These are phyloP conservation scores for Parazoanthus darwini DNA, from an alignment of 92 coral and sea anemone genomes.

Conservation along the genomic window DNA sequence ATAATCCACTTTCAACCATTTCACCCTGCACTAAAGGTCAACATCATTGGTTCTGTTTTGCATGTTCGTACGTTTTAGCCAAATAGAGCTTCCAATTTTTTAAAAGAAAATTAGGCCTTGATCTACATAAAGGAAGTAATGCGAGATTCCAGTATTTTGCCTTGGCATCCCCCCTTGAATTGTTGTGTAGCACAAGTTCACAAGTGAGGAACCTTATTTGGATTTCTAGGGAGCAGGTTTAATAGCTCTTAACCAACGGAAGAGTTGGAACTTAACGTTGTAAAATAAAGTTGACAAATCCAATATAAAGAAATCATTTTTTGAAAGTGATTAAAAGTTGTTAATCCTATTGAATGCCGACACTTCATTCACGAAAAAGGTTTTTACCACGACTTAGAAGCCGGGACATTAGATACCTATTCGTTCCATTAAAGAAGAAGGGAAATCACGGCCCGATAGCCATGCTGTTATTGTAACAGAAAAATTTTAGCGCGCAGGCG, in stretches of 20 bases:
- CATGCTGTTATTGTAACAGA: too few relatives aligned
- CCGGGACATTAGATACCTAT: neutral
- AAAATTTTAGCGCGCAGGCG: too few relatives aligned
- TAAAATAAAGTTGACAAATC: slow-evolving; percentile 13
- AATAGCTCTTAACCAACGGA: neutral
- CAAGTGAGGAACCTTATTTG: neutral
- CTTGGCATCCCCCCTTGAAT: neutral
- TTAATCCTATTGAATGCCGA: too few relatives aligned
- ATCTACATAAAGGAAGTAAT: neutral
- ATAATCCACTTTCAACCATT: neutral
- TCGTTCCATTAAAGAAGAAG: too few relatives aligned
- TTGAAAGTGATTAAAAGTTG: neutral
- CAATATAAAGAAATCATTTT: neutral
- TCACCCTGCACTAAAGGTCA: neutral
- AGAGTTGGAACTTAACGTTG: slow-evolving; percentile 16
- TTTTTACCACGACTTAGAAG: neutral
- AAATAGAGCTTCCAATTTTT: neutral
- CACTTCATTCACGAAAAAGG: neutral
- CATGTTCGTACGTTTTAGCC: neutral
- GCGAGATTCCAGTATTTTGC: neutral
- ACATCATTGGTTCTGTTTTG: neutral
- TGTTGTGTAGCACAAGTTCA: neutral
- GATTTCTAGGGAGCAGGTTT: neutral
- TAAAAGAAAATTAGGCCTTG: neutral
- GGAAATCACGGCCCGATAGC: too few relatives aligned